Evolutionary conservation across 53 echinoderm and acorn worm genomes (phyloP).

Genomic region (Mesocentrotus franciscanus): DNA sequence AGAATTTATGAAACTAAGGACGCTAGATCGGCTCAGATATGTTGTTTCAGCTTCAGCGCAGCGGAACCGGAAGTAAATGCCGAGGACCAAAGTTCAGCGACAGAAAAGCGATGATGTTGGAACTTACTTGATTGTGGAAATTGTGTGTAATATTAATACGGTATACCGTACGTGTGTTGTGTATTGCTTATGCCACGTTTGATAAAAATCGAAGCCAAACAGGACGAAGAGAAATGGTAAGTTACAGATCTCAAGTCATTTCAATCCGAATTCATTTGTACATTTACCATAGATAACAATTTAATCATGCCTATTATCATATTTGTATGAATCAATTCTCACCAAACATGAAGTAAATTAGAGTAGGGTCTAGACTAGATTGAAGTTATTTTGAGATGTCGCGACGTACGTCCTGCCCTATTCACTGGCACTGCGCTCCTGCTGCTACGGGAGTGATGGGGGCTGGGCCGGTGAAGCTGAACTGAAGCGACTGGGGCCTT

Average conservation of each 20-base stretch:
- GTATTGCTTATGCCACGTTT: conserved; percentile 20
- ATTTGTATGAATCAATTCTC: not conserved
- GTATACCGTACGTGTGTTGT: no score
- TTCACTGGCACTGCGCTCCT: not conserved
- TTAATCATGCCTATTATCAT: not conserved
- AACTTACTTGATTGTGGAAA: not conserved
- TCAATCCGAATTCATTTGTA: not conserved
- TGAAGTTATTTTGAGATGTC: not conserved
- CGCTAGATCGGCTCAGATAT: not conserved
- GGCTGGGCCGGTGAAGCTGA: not conserved
- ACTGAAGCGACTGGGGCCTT: no score
- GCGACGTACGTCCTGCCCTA: not conserved
- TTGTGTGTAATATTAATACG: no score
- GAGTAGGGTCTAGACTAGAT: no score
- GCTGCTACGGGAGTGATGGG: not conserved
- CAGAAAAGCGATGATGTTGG: conserved; percentile 25
- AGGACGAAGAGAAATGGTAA: not conserved
- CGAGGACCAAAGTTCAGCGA: conserved; percentile 34
- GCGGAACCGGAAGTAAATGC: conserved; percentile 36
- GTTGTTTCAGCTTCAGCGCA: no score
- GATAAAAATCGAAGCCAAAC: not conserved
- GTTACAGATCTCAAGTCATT: not conserved
- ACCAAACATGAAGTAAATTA: no score
- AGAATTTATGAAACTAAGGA: not conserved
- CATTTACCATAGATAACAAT: not conserved